These are phyloP conservation scores for Drosophila pectinifera DNA, from an alignment of 1,140 invertebrate species.

Conservation along the genomic window DNA sequence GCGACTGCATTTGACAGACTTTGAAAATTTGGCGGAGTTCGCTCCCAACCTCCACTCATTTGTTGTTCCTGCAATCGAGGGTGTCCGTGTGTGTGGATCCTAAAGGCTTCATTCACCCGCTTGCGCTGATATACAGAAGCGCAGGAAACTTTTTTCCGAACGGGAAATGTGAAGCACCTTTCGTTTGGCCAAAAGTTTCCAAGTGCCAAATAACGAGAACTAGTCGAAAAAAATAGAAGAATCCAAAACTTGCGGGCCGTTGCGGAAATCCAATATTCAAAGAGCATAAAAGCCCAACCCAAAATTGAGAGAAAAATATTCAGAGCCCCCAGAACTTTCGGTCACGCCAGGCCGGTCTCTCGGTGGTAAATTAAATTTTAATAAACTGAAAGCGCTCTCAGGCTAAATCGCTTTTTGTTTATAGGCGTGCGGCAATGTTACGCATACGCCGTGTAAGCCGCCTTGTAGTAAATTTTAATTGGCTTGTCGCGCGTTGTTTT, in stretches of 20 bases:
- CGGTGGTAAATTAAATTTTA: constrained; percentile 55
- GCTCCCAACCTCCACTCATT: constrained; percentile 4
- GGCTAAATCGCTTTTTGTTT: constrained; percentile 37
- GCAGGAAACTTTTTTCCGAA: constrained; percentile 34
- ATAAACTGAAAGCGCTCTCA: constrained; percentile 46
- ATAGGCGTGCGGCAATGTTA: constrained; percentile 33
- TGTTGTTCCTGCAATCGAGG: neutral
- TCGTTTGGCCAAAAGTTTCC: constrained; percentile 27
- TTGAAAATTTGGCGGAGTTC: constrained; percentile 33
- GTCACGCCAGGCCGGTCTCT: neutral
- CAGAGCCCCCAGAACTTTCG: constrained; percentile 19
- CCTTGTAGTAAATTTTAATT: constrained; percentile 60
- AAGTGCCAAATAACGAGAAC: constrained; percentile 29
- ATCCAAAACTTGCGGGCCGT: constrained; percentile 6
- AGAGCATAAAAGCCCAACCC: neutral
- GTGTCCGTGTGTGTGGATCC: neutral
- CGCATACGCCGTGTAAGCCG: constrained; percentile 54
- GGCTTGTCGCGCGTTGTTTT: constrained; percentile 44
- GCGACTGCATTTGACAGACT: constrained; percentile 48
- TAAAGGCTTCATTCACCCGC: constrained; percentile 44
- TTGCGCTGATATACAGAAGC: constrained; percentile 49
- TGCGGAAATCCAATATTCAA: constrained; percentile 32
- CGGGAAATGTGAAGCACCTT: constrained; percentile 48
- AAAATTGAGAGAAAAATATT: constrained; percentile 31
- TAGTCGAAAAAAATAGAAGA: constrained; percentile 9